These are phyloP conservation scores for Brachyalestes nurse DNA, from an alignment of 2,797 vertebrate genomes.

Conservation along the genomic window DNA sequence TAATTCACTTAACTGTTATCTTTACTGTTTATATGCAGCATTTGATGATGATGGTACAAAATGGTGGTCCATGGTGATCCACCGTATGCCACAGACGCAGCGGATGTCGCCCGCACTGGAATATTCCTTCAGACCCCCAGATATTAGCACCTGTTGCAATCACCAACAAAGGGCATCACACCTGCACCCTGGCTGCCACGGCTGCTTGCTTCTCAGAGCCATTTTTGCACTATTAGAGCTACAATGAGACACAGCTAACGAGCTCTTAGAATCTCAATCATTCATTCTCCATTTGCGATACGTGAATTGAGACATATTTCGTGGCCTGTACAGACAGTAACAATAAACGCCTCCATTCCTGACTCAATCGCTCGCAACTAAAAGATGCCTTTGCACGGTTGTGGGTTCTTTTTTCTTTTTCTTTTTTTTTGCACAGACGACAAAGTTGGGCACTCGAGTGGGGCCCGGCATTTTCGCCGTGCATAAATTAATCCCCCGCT, in stretches of 20 bases:
- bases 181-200: not conserved
- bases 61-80: not conserved
- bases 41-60: too few relatives aligned
- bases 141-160: constrained; percentile 3
- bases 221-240: not conserved
- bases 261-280: not conserved
- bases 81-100: not conserved
- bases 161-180: not conserved
- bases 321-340: constrained; percentile 2
- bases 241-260: not conserved
- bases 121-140: not conserved
- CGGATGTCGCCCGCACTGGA: not conserved
- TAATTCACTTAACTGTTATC: too few relatives aligned
- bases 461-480: constrained; percentile 31
- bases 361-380: constrained; percentile 37
- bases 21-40: too few relatives aligned
- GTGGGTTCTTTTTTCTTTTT: constrained; percentile 8
- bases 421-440: constrained; percentile 17
- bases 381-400: constrained; percentile 36
- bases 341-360: not conserved
- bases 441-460: constrained; percentile 15
- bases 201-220: not conserved
- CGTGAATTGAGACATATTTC: constrained; percentile 28
- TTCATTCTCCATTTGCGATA: constrained; percentile 3
- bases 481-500: constrained; percentile 51